Percentiles rank a stretch among this genome's conserved stretches.
Evolutionary conservation across 2,797 vertebrate species (phyloP).

Genomic region (Chaunax sp.): DNA sequence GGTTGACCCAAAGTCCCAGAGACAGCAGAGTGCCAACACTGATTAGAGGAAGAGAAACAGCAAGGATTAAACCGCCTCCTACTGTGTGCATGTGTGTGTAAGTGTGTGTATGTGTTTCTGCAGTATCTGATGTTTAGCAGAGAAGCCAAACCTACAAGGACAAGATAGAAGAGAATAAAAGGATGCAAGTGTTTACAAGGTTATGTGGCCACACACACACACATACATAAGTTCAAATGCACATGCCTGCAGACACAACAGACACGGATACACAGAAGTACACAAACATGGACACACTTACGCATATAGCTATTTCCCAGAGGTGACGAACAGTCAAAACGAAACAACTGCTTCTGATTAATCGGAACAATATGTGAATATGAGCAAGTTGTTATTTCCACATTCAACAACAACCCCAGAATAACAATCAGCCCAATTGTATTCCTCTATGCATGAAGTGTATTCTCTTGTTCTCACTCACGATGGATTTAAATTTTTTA

Average conservation of each 20-base stretch:
- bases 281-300: too few species aligned
- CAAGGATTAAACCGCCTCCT: constrained; percentile 36
- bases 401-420: constrained; percentile 32
- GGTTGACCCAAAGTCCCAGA: constrained; percentile 55
- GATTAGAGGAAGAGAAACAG: constrained; percentile 55
- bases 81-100: constrained; percentile 26
- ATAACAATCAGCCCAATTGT: constrained; percentile 39
- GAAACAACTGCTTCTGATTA: constrained; percentile 35
- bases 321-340: constrained; percentile 18
- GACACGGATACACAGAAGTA: constrained; percentile 16
- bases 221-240: not conserved
- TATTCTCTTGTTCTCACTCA: constrained; percentile 40
- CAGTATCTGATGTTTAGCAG: constrained; percentile 39
- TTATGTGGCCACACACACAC: constrained; percentile 26
- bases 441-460: constrained; percentile 35
- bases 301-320: constrained; percentile 21
- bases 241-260: not conserved
- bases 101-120: constrained; percentile 34
- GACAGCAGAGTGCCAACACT: constrained; percentile 56
- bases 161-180: constrained; percentile 35
- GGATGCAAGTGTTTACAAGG: constrained; percentile 17
- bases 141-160: constrained; percentile 49
- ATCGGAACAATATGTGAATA: constrained; percentile 20
- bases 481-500: constrained; percentile 53
- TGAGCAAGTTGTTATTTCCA: constrained; percentile 45